phyloP scores from a whole-genome alignment of 2,797 vertebrate species.

The Trichosurus vulpecula region DNA sequence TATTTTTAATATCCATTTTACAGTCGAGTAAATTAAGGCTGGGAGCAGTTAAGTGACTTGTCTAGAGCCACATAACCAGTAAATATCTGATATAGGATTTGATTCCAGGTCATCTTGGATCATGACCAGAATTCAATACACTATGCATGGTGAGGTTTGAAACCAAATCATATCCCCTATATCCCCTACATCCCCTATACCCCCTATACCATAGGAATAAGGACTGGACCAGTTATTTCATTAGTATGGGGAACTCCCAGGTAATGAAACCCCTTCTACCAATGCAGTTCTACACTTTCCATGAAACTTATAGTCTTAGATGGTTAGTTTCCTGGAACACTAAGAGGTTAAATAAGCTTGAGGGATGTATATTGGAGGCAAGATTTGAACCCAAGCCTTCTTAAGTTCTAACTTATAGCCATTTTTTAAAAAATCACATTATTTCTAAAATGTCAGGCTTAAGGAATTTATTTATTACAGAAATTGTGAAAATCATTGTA shows the following conservation, averaged over 20 bases:
- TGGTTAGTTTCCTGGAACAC: background rate
- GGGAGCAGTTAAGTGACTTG: background rate
- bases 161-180: background rate
- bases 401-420: background rate
- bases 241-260: background rate
- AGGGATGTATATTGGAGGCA: background rate
- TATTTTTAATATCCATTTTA: background rate
- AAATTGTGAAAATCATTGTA: background rate
- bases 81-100: background rate
- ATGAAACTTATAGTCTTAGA: background rate
- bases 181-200: too few relatives aligned
- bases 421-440: background rate
- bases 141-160: background rate
- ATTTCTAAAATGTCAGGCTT: background rate
- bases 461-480: background rate
- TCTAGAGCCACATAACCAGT: background rate
- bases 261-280: background rate
- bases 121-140: background rate
- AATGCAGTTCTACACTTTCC: background rate
- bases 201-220: background rate
- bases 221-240: background rate
- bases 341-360: background rate
- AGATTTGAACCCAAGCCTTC: background rate
- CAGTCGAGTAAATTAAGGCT: background rate
- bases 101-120: background rate